Percentiles rank a stretch among this genome's conserved stretches.
Conservation (phyloP, 35 echinoderm and acorn worm species). For the Apostichopus japonicus region DNA sequence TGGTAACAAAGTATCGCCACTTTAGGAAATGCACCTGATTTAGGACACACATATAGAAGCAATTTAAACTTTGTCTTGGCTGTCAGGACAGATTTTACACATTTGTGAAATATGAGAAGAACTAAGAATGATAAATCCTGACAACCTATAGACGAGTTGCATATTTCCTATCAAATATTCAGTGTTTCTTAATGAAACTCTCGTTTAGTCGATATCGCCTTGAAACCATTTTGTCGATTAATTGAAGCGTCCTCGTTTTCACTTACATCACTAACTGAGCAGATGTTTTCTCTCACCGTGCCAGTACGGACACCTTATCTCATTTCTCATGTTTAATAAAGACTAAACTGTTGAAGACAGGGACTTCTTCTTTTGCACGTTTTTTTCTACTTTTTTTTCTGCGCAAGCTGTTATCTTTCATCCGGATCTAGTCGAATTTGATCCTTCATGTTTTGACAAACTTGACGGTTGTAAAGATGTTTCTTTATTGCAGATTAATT, state of each 20-base stretch:
- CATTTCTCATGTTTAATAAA: not conserved
- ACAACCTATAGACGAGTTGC: too few species aligned
- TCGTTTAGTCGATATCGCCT: not conserved
- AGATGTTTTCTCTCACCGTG: not conserved
- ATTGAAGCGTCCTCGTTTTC: not conserved
- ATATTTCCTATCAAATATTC: too few species aligned
- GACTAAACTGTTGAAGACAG: too few species aligned
- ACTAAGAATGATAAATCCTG: too few species aligned
- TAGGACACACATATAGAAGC: too few species aligned
- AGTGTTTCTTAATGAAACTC: too few species aligned
- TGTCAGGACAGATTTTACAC: too few species aligned
- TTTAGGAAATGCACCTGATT: too few species aligned
- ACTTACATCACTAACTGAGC: not conserved
- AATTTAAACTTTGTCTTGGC: too few species aligned
- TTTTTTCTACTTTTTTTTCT: not conserved
- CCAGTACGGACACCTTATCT: not conserved
- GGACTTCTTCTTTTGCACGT: not conserved
- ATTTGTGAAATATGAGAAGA: too few species aligned
- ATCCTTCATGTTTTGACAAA: not conserved
- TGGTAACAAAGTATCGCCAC: too few species aligned
- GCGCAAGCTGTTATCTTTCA: not conserved
- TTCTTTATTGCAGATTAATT: not conserved
- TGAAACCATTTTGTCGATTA: not conserved
- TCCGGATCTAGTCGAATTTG: not conserved
- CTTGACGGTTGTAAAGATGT: not conserved